phyloP scores from a whole-genome alignment of 2,113 vertebrate genomes.

The Pelvicachromis taeniatus region DNA sequence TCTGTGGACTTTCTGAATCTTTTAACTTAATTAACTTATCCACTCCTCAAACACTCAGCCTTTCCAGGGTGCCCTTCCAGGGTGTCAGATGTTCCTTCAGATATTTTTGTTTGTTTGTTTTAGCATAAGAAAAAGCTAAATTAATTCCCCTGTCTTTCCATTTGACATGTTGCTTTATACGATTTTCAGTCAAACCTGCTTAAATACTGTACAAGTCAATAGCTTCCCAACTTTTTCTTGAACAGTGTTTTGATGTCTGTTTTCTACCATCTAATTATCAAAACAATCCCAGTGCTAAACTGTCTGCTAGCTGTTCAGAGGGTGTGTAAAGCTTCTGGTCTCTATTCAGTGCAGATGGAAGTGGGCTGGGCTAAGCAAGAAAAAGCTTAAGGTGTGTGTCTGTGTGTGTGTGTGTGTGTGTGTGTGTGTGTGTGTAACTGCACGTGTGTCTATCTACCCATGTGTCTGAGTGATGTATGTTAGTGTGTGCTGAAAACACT shows the following conservation, averaged over 20 bases:
- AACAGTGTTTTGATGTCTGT: not conserved
- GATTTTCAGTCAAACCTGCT: not conserved
- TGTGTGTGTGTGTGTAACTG: not conserved
- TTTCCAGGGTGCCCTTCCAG: not conserved
- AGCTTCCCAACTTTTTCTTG: not conserved
- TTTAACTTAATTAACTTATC: not conserved
- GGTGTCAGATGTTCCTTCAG: not conserved
- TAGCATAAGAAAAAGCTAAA: not conserved
- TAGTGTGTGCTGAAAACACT: constrained; percentile 36
- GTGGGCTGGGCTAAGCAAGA: not conserved
- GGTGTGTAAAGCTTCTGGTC: constrained; percentile 24
- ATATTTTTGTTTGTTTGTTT: not conserved
- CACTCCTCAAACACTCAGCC: not conserved
- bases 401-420: not conserved
- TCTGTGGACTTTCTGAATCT: not conserved
- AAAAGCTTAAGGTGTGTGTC: not conserved
- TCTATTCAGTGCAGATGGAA: not conserved
- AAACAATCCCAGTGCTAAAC: not conserved
- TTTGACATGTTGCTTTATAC: not conserved
- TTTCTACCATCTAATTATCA: not conserved
- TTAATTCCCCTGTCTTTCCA: not conserved
- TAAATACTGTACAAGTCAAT: not conserved
- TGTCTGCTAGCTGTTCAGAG: not conserved
- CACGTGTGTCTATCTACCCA: not conserved
- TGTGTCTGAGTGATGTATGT: constrained; percentile 35